Conservation (phyloP, 2,888 invertebrate species). For the Ypsolopha scabrella region DNA sequence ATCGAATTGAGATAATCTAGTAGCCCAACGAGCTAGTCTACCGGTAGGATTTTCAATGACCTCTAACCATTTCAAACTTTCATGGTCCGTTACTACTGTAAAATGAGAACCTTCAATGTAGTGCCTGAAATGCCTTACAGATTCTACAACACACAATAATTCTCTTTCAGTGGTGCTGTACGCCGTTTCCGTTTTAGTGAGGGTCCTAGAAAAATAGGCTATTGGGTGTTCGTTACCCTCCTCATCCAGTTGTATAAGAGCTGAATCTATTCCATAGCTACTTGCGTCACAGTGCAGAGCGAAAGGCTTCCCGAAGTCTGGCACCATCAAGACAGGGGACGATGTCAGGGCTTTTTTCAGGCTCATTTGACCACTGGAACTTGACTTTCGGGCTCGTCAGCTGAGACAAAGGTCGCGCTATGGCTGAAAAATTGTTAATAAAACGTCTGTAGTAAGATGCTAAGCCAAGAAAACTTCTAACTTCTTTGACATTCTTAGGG, state of each 20-base stretch:
- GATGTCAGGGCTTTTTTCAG: too few relatives aligned
- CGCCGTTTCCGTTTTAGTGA: neutral
- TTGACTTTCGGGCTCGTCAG: neutral
- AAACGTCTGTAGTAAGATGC: neutral
- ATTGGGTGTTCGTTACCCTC: neutral
- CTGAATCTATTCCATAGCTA: neutral
- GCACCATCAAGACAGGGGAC: neutral
- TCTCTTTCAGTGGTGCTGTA: neutral
- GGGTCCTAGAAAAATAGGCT: neutral
- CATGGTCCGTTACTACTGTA: neutral
- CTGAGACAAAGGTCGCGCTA: neutral
- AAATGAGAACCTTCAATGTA: neutral
- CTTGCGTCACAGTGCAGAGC: neutral
- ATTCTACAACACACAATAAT: neutral
- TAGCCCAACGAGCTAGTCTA: neutral
- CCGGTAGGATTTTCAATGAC: neutral
- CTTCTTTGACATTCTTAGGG: neutral
- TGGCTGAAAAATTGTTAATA: neutral
- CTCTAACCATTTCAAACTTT: neutral
- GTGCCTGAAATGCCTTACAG: neutral
- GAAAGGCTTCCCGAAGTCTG: neutral
- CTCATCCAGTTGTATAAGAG: neutral
- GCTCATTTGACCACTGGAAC: neutral
- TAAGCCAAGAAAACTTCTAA: neutral
- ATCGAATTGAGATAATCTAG: too few relatives aligned